These are phyloP conservation scores for Mechanitis messenoides DNA, from an alignment of 2,888 invertebrate species.

Conservation along the genomic window DNA sequence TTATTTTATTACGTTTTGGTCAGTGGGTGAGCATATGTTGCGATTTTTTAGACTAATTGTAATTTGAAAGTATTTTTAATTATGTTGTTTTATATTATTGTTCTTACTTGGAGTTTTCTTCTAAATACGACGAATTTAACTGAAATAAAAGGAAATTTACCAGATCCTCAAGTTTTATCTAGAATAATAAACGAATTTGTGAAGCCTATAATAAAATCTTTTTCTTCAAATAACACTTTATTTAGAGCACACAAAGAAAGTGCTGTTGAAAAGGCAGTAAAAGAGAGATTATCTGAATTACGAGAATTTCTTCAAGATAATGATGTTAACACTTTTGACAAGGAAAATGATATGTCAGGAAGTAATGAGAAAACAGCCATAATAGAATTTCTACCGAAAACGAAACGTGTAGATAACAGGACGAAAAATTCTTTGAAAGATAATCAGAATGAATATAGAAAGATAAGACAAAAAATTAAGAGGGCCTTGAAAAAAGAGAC, in stretches of 20 bases:
- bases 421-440: constrained; percentile 30
- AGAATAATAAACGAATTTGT: constrained; percentile 39
- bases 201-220: constrained; percentile 35
- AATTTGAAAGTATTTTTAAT: background rate
- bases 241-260: constrained; percentile 24
- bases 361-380: constrained; percentile 48
- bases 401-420: constrained; percentile 10
- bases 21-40: background rate
- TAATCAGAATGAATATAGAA: constrained; percentile 45
- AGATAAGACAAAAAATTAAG: constrained; percentile 44
- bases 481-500: constrained; percentile 41
- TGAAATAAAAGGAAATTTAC: constrained; percentile 25
- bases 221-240: constrained; percentile 6
- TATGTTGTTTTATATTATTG: background rate
- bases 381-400: constrained; percentile 43
- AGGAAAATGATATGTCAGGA: constrained; percentile 35
- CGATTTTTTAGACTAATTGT: background rate
- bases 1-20: background rate
- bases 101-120: constrained; percentile 2
- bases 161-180: constrained; percentile 31
- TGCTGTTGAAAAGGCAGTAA: constrained; percentile 37
- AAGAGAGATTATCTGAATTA: constrained; percentile 40
- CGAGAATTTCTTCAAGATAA: constrained; percentile 44
- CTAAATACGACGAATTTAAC: background rate
- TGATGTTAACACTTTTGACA: constrained; percentile 21